phyloP scores from a whole-genome alignment of 2,888 invertebrate species.

The Prosopocoilus inquinatus region DNA sequence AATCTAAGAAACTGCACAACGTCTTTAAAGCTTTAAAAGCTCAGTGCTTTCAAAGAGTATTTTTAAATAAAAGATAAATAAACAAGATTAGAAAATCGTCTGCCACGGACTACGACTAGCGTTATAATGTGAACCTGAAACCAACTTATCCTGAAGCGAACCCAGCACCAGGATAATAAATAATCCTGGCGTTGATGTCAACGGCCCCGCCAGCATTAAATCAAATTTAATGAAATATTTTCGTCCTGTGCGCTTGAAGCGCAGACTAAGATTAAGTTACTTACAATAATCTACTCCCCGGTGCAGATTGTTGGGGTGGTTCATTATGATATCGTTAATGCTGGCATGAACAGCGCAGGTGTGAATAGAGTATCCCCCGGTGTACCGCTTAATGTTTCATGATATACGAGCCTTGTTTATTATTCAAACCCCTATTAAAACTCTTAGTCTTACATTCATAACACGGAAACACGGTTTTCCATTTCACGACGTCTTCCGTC shows the following conservation, averaged over 20 bases:
- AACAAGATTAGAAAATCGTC: too few species aligned
- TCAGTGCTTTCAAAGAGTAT: too few species aligned
- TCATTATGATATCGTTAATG: conserved; percentile 4
- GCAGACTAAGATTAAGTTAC: neutral
- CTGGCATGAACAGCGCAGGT: conserved; percentile 6
- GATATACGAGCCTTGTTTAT: conserved; percentile 10
- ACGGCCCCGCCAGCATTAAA: too few species aligned
- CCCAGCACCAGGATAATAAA: too few species aligned
- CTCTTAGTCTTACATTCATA: neutral
- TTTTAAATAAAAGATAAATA: too few species aligned
- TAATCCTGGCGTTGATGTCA: too few species aligned
- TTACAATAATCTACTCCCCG: neutral
- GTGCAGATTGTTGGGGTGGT: neutral
- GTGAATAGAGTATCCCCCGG: conserved; percentile 6
- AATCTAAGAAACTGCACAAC: too few species aligned
- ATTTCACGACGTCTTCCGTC: too few species aligned
- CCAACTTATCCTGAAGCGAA: too few species aligned
- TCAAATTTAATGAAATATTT: neutral
- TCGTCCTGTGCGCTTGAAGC: neutral
- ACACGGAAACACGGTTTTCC: neutral
- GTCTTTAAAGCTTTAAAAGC: too few species aligned
- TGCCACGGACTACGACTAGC: too few species aligned
- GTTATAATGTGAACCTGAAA: too few species aligned
- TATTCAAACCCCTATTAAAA: conserved; percentile 12
- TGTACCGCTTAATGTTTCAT: conserved; percentile 11